These are phyloP conservation scores for Caenorhabditis imperialis DNA, from an alignment of 2,888 invertebrate genomes.

Conservation along the genomic window DNA sequence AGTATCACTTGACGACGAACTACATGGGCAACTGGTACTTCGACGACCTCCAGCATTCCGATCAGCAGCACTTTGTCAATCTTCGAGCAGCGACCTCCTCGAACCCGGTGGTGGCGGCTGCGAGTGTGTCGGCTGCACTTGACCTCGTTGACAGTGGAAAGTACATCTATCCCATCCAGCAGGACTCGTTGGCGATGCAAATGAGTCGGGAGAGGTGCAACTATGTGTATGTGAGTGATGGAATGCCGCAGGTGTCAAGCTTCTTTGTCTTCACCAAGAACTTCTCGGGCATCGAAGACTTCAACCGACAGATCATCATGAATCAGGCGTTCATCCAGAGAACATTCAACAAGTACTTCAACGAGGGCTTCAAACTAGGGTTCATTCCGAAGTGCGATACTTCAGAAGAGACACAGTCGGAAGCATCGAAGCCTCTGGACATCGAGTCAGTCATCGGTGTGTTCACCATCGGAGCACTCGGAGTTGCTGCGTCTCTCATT, in stretches of 20 bases:
- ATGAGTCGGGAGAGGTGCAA: conserved; percentile 64
- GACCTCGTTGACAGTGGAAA: conserved; percentile 68
- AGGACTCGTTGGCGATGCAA: conserved; percentile 67
- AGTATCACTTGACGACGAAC: conserved; percentile 64
- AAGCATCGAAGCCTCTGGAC: conserved; percentile 53
- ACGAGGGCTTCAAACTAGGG: conserved; percentile 54
- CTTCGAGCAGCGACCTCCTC: conserved; percentile 56
- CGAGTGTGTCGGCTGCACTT: conserved; percentile 63
- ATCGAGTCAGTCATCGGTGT: conserved; percentile 58
- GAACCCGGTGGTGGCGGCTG: conserved; percentile 64
- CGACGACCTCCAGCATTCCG: conserved; percentile 58
- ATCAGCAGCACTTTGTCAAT: conserved; percentile 56
- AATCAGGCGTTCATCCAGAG: conserved; percentile 56
- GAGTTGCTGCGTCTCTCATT: conserved; percentile 45
- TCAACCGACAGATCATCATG: conserved; percentile 58
- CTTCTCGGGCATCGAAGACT: conserved; percentile 32
- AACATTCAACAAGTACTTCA: conserved; percentile 64
- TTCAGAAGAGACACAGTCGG: conserved; percentile 16
- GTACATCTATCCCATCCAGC: conserved; percentile 69
- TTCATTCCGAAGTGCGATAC: conserved; percentile 54
- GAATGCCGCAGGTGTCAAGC: conserved; percentile 60
- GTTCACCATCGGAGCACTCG: conserved; percentile 58
- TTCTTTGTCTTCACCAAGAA: conserved; percentile 60
- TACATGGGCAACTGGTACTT: conserved; percentile 67
- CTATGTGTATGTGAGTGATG: conserved; percentile 66